Conservation (phyloP, 2,888 invertebrate species). For the Ectemnius lituratus region DNA sequence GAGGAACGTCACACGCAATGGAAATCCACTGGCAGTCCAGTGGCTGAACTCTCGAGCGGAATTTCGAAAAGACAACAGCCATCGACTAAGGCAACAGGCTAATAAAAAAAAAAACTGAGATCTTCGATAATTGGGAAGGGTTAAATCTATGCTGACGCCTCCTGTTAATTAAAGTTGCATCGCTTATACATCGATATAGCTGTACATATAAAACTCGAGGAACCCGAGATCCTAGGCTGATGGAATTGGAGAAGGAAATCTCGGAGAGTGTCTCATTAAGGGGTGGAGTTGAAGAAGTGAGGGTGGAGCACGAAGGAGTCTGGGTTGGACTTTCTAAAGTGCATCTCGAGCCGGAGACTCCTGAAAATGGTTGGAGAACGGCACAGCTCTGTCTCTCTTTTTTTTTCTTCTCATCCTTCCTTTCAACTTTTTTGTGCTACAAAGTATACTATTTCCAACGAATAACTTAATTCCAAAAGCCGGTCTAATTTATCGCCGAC, state of each 20-base stretch:
- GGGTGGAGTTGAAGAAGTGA: slow-evolving; percentile 37
- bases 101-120: too few relatives aligned
- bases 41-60: too few relatives aligned
- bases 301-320: slow-evolving; percentile 51
- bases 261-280: slow-evolving; percentile 13
- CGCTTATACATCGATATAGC: too few relatives aligned
- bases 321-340: slow-evolving; percentile 45
- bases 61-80: too few relatives aligned
- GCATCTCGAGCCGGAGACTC: slow-evolving; percentile 37
- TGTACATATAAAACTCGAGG: too few relatives aligned
- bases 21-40: too few relatives aligned
- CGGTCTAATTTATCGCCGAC: slow-evolving; percentile 39
- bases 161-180: too few relatives aligned
- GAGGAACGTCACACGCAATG: slow-evolving; percentile 16
- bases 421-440: slow-evolving; percentile 34
- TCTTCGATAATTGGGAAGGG: too few relatives aligned
- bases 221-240: too few relatives aligned
- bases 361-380: slow-evolving; percentile 49
- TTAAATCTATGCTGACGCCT: too few relatives aligned
- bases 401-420: background rate
- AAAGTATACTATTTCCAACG: slow-evolving; percentile 54
- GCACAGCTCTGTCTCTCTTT: slow-evolving; percentile 11
- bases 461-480: slow-evolving; percentile 48
- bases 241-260: too few relatives aligned
- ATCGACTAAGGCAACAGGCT: too few relatives aligned